Evolutionary conservation across 2,113 vertebrate species (phyloP).

Genomic region (Labeo rohita): DNA sequence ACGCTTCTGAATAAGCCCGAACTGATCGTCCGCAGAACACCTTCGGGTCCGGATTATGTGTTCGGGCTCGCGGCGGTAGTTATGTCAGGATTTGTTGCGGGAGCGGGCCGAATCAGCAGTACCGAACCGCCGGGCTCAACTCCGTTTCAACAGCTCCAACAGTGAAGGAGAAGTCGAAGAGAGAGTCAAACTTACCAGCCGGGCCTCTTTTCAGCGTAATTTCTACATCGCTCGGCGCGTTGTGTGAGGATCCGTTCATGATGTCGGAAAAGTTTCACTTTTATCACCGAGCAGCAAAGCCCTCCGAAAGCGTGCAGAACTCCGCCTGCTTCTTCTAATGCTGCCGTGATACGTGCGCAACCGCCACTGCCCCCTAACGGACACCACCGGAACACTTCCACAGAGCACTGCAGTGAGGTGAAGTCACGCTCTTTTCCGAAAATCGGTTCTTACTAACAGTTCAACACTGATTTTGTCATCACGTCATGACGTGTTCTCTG

Average conservation of each 20-base stretch:
- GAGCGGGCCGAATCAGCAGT: background rate
- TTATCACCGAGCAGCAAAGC: constrained; percentile 41
- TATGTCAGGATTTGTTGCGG: background rate
- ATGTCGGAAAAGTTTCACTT: constrained; percentile 40
- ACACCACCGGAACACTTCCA: background rate
- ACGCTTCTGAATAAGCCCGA: background rate
- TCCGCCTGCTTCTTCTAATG: constrained; percentile 56
- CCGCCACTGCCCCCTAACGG: constrained; percentile 61
- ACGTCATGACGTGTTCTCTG: no score
- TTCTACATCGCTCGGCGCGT: constrained; percentile 50
- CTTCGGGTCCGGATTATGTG: background rate
- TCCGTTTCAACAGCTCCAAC: background rate
- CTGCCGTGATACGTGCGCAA: background rate
- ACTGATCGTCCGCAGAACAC: background rate
- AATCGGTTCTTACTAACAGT: no score
- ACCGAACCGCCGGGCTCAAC: background rate
- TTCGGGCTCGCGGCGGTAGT: background rate
- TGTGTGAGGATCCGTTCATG: constrained; percentile 75
- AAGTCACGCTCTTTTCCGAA: no score
- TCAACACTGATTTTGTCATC: no score
- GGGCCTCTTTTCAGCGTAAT: constrained; percentile 74
- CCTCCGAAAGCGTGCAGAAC: constrained; percentile 66
- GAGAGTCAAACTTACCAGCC: constrained; percentile 63
- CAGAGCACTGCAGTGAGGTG: background rate
- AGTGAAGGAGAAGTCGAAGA: background rate